Percentiles rank a stretch among this genome's conserved stretches.
Evolutionary conservation across 2,888 invertebrate genomes (phyloP).

Genomic region (Stenolophus ochropezus): DNA sequence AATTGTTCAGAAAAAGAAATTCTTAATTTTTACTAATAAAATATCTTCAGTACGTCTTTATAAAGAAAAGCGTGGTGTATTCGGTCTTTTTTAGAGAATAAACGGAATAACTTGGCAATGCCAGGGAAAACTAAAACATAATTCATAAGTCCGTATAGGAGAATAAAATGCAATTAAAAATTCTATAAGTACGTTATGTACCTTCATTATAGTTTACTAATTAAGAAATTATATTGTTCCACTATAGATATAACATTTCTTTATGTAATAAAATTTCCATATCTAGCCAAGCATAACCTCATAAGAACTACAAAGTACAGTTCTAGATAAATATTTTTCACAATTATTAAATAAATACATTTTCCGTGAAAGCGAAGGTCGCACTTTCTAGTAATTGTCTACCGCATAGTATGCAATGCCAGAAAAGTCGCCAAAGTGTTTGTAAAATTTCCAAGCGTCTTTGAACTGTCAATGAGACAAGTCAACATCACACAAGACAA

Average conservation of each 20-base stretch:
- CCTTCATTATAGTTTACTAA: no score
- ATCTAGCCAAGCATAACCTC: not conserved
- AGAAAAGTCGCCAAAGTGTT: slow-evolving; percentile 42
- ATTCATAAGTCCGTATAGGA: no score
- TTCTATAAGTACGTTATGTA: no score
- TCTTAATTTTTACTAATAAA: no score
- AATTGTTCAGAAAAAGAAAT: no score
- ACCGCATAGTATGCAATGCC: slow-evolving; percentile 45
- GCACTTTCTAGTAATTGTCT: slow-evolving; percentile 46
- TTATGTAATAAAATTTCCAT: not conserved
- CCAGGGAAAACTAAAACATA: no score
- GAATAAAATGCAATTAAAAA: no score
- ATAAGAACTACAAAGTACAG: not conserved
- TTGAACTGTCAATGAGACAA: slow-evolving; percentile 15
- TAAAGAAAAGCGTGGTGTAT: no score
- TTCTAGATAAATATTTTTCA: slow-evolving; percentile 17
- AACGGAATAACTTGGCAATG: no score
- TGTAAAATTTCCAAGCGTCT: slow-evolving; percentile 2
- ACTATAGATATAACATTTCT: not conserved
- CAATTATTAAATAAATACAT: slow-evolving; percentile 16
- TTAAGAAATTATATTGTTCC: no score
- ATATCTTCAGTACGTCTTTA: no score
- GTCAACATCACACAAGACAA: slow-evolving; percentile 9
- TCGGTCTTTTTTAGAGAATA: no score
- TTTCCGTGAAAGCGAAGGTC: slow-evolving; percentile 51